Evolutionary conservation across 92 coral and sea anemone genomes (phyloP), one percentile per base, ranked within the genome.

Genomic region (Montipora capitata): DNA sequence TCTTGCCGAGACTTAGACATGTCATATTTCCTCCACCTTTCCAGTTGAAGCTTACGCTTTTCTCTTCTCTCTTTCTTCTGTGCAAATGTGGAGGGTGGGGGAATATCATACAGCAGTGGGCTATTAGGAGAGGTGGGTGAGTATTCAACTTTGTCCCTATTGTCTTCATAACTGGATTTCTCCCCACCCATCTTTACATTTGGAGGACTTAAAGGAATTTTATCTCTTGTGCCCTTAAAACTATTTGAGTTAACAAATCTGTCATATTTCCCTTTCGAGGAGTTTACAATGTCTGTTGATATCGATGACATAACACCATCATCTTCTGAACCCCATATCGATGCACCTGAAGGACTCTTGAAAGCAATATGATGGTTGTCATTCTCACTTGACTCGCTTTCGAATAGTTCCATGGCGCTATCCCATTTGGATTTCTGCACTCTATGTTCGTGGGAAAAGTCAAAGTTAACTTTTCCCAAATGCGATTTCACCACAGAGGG

Each of bases 71-170:
- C 92, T 68, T 62, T 74, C 79, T 86, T 94, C 85, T 94, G 87
- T 17, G 97, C 94, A 20, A 76, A 82, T 11, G 95, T 92, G 10
- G 97, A 94, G 49, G 91, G 97, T 7, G 95, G 94, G 3, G 95
- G 96, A 87, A 87, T 92, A 64, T 94, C 97, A 45, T 88, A 94
- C 39, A 94, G 92, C 38, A 94, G 72, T 42, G 93, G 93, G 52
- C 94, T 94, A 52, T 77, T 82, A n/a, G 78, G 88, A 11, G 94
- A 92, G 64, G 94, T 87, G 20, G 64, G 61, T 57, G 79, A 72
- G 35, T 10, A 40, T 1, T 83, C 59, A 35, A 41, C 49, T 18
- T 16, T 72, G 79, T 57, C 59, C 11, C 41, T 54, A 7, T 52
- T 45, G 18, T 17, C 7, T 20, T 6, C 44, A 48, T 42, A 2